Base-by-base conservation (phyloP, 2,113 vertebrate species). In the Charina bottae region DNA sequence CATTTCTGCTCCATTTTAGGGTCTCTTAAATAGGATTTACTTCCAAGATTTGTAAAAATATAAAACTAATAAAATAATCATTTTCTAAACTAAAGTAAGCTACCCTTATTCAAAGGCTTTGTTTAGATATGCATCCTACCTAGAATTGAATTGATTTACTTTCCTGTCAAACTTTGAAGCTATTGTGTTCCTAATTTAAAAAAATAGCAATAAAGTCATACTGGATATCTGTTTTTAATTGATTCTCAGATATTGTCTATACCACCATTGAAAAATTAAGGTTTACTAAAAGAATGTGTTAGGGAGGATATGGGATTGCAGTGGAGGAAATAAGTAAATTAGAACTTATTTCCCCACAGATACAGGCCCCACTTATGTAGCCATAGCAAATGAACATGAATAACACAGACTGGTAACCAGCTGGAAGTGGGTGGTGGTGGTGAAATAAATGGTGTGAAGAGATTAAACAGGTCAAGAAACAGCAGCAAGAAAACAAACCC, bases 371-470 rank as follows among this genome's bases (percentile, higher is more conserved):
- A 78, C 86, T 87, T 91, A 91, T 37, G 85, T 94, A 94, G 95
- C 94, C 94, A 90, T 95, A 96, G 96, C 54, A 97, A 97, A 95
- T 94, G 94, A 95, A 95, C 96, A 96, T 96, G 92, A 94, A 64
- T 83, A n/a, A 87, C 93, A 92, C 96, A 97, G 95, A 96, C 94
- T 96, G 93, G 92, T 92, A 93, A 88, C 92, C 96, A 97, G 94
- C 87, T 97, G 96, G 95, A 95, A 4, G 95, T 96, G 94, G 95
- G 96, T 94, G 78, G 84, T 10, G 93, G n/a, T 21, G 93, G 94
- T 93, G 92, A 83, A 64, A 91, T 93, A 93, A 33, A 19, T 59
- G n/a, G 21, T 58, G 19, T 72, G 49, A 83, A 78, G 54, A 96
- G 91, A 92, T 95, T 91, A 94, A 94, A 89, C 87, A 96, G 95